phyloP scores from a whole-genome alignment of 2,888 invertebrate species.

The Mechanitis messenoides region DNA sequence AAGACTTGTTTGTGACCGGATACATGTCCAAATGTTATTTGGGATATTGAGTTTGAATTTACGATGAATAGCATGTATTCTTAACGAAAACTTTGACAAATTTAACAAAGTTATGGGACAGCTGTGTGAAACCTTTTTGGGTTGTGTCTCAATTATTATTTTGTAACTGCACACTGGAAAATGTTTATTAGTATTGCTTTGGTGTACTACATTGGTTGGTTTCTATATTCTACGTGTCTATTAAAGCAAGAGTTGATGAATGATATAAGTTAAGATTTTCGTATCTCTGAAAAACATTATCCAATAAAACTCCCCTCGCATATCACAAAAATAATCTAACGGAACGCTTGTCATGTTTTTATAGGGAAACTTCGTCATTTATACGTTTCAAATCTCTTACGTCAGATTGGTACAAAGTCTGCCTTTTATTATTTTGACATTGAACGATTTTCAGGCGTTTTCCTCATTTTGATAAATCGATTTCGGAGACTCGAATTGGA shows the following conservation, averaged over 20 bases:
- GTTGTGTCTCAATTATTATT: too few species aligned
- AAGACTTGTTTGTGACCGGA: constrained; percentile 1
- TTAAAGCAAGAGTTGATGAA: too few species aligned
- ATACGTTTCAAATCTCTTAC: constrained; percentile 6
- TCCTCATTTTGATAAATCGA: constrained; percentile 1
- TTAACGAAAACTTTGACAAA: too few species aligned
- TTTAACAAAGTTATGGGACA: too few species aligned
- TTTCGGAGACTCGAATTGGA: constrained; percentile 1
- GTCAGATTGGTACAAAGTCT: constrained; percentile 10
- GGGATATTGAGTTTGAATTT: too few species aligned
- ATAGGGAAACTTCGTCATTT: constrained; percentile 10
- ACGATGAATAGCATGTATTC: too few species aligned
- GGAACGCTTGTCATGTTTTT: constrained; percentile 12
- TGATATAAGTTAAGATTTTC: too few species aligned
- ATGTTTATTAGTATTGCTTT: too few species aligned
- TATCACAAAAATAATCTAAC: constrained; percentile 4
- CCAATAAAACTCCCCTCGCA: not conserved
- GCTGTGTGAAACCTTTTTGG: too few species aligned
- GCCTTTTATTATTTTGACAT: constrained; percentile 13
- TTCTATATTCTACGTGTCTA: too few species aligned
- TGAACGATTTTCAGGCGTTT: constrained; percentile 7
- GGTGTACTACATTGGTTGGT: too few species aligned
- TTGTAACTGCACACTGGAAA: too few species aligned
- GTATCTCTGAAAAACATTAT: not conserved
- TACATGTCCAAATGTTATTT: not conserved